These are phyloP conservation scores for Synodontis membranacea DNA, from an alignment of 2,113 vertebrate species.

Conservation along the genomic window DNA sequence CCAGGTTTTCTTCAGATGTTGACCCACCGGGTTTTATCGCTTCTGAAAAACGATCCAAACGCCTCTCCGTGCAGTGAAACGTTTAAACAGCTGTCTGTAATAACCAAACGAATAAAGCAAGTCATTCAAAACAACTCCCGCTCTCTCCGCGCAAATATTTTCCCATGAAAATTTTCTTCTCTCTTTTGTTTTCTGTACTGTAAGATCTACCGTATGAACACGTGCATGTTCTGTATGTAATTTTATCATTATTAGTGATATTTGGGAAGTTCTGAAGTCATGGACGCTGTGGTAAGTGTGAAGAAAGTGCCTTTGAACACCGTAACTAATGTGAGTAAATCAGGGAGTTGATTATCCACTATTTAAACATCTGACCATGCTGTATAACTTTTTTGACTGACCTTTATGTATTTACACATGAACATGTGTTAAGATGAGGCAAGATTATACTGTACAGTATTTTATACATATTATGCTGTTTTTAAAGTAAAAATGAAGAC, in stretches of 20 bases:
- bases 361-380: no score
- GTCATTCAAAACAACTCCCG: conserved; percentile 9
- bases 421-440: background rate
- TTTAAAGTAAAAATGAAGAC: background rate
- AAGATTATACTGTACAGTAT: background rate
- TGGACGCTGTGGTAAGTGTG: background rate
- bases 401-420: background rate
- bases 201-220: background rate
- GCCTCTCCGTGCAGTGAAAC: conserved; percentile 23
- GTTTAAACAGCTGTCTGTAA: conserved; percentile 46
- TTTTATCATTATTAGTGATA: background rate
- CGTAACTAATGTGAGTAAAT: background rate
- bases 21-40: conserved; percentile 28
- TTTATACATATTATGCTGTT: background rate
- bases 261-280: background rate
- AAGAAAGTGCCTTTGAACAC: background rate
- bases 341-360: no score
- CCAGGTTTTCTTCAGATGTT: conserved; percentile 11
- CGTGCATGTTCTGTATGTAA: no score
- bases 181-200: background rate
- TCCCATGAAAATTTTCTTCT: background rate
- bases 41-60: conserved; percentile 31
- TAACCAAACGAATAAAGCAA: conserved; percentile 23
- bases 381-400: background rate
- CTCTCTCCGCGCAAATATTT: background rate